Percentiles rank a stretch among this genome's conserved stretches.
These are phyloP conservation scores for Orchesella flavescens DNA, from an alignment of 2,888 invertebrate species.

Conservation along the genomic window DNA sequence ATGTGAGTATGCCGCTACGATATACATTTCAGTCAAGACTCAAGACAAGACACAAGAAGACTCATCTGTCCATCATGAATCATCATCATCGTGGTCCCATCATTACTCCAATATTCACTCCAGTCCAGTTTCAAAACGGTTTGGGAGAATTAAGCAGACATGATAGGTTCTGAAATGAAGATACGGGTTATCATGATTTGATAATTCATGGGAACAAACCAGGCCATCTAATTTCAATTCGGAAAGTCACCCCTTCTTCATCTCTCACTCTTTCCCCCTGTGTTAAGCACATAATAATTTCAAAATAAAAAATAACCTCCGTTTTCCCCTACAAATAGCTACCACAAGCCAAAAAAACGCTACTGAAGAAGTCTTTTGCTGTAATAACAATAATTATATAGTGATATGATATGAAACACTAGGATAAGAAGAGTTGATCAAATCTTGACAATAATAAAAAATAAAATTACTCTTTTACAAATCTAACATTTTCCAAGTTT, in stretches of 20 bases:
- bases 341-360: constrained; percentile 9
- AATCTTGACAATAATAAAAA: background rate
- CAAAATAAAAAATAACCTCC: background rate
- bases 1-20: constrained; percentile 22
- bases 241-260: background rate
- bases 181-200: constrained; percentile 18
- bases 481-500: background rate
- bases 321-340: background rate
- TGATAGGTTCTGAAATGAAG: background rate
- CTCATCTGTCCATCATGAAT: no score
- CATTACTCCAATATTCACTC: no score
- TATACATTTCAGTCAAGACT: no score
- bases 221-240: background rate
- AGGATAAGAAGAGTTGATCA: background rate
- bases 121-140: no score
- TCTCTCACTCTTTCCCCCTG: background rate
- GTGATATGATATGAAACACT: background rate
- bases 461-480: background rate
- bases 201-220: constrained; percentile 7
- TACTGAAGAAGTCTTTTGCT: background rate
- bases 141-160: no score
- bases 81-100: no score
- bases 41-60: no score
- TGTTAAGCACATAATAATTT: constrained; percentile 8
- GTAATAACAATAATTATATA: background rate